Evolutionary conservation across 1,140 invertebrate genomes (phyloP).

Genomic region (Drosophila kurseongensis): DNA sequence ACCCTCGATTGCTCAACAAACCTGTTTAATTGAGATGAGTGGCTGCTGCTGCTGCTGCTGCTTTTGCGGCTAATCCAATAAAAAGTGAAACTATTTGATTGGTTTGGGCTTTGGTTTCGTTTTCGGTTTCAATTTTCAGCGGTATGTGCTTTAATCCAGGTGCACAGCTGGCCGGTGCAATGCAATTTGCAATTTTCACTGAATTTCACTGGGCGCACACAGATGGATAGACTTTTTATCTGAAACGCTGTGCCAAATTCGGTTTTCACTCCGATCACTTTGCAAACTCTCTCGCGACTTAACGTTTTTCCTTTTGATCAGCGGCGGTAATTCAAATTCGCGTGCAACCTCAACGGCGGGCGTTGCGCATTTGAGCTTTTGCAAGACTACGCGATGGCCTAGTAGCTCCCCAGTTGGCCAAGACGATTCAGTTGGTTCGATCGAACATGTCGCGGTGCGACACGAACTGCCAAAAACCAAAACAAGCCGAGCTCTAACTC

Average conservation of each 20-base stretch:
- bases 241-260: constrained; percentile 48
- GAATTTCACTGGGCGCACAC: constrained; percentile 45
- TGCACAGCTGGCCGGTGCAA: constrained; percentile 51
- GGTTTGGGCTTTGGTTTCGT: constrained; percentile 19
- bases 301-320: neutral
- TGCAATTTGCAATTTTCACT: constrained; percentile 76
- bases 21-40: constrained; percentile 57
- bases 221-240: constrained; percentile 7
- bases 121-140: constrained; percentile 19
- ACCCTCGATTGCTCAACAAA: constrained; percentile 66
- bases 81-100: constrained; percentile 76
- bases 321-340: constrained; percentile 67
- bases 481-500: constrained; percentile 21
- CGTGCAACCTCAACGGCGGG: constrained; percentile 70
- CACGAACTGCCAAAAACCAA: constrained; percentile 28
- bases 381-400: constrained; percentile 30
- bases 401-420: constrained; percentile 21
- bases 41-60: constrained; percentile 20
- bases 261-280: constrained; percentile 70
- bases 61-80: constrained; percentile 74
- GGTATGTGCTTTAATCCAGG: constrained; percentile 75
- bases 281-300: constrained; percentile 55
- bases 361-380: constrained; percentile 65
- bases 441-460: constrained; percentile 45
- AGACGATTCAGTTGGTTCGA: constrained; percentile 39